Evolutionary conservation across 23 tunicate species (phyloP).

Genomic region (Phallusia fumigata): DNA sequence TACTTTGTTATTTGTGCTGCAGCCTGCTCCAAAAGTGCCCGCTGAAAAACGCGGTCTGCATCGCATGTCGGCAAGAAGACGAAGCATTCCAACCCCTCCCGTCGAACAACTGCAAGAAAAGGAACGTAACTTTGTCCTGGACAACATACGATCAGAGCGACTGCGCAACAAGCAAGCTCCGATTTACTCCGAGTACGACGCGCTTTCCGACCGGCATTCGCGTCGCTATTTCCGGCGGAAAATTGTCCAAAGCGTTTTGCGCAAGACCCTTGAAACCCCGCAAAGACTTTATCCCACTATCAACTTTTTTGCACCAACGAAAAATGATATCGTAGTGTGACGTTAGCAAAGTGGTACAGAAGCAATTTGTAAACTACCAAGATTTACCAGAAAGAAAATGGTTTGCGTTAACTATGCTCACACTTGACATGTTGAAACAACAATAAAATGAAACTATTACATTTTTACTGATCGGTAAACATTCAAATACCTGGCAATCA

Average conservation of each 20-base stretch:
- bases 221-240: slow-evolving; percentile 67
- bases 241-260: slow-evolving; percentile 69
- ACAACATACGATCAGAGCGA: slow-evolving; percentile 73
- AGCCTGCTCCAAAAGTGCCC: slow-evolving; percentile 34
- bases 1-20: neutral
- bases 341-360: no score
- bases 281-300: slow-evolving; percentile 80
- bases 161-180: slow-evolving; percentile 86
- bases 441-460: no score
- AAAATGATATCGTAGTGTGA: slow-evolving; percentile 84
- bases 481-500: no score
- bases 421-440: no score
- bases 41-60: slow-evolving; percentile 84
- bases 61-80: slow-evolving; percentile 87
- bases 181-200: slow-evolving; percentile 73
- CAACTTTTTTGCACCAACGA: slow-evolving; percentile 85
- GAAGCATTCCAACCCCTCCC: slow-evolving; percentile 88
- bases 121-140: slow-evolving; percentile 66
- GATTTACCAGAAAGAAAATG: no score
- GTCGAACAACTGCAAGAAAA: slow-evolving; percentile 23
- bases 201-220: slow-evolving; percentile 57
- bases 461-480: no score
- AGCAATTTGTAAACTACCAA: no score
- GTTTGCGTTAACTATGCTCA: no score
- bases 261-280: slow-evolving; percentile 51